Evolutionary conservation across 2,797 vertebrate genomes (phyloP).

Genomic region (Austrolebias charrua): DNA sequence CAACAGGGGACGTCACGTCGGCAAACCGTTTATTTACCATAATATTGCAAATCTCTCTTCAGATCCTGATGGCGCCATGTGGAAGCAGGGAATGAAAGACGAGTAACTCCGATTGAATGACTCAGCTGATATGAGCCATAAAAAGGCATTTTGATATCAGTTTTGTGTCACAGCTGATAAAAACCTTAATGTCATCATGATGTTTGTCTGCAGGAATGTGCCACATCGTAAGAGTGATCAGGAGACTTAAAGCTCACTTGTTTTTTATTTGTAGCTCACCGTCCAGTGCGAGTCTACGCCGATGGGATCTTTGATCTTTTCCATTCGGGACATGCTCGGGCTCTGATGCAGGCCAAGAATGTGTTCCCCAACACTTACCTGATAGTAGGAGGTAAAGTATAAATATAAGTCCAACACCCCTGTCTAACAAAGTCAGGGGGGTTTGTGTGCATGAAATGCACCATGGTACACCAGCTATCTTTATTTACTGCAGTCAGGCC

Average conservation of each 20-base stretch:
- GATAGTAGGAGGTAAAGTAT: slow-evolving; percentile 92
- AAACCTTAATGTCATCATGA: no score
- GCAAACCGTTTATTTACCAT: not conserved
- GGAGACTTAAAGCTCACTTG: not conserved
- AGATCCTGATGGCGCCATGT: not conserved
- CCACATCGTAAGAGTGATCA: not conserved
- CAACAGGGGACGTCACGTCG: no score
- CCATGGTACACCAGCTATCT: no score
- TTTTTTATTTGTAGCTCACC: slow-evolving; percentile 79
- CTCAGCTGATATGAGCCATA: slow-evolving; percentile 5
- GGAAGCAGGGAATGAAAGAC: not conserved
- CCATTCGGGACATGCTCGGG: slow-evolving; percentile 96
- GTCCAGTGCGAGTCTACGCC: slow-evolving; percentile 94
- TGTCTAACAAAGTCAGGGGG: no score
- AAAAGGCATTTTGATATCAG: not conserved
- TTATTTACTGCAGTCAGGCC: no score
- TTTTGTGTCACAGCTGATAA: slow-evolving; percentile 4
- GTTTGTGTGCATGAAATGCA: not conserved
- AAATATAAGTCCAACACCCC: not conserved
- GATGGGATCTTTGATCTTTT: slow-evolving; percentile 99
- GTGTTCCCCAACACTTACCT: slow-evolving; percentile 95
- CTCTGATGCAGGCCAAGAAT: slow-evolving; percentile 98
- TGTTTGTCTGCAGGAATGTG: not conserved
- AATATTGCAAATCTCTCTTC: not conserved
- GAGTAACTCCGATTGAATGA: not conserved